A percentile compares a stretch with the other conserved stretches of the same genome.
phyloP scores from a whole-genome alignment of 1,140 invertebrate genomes.

The Drosophila mauritiana region DNA sequence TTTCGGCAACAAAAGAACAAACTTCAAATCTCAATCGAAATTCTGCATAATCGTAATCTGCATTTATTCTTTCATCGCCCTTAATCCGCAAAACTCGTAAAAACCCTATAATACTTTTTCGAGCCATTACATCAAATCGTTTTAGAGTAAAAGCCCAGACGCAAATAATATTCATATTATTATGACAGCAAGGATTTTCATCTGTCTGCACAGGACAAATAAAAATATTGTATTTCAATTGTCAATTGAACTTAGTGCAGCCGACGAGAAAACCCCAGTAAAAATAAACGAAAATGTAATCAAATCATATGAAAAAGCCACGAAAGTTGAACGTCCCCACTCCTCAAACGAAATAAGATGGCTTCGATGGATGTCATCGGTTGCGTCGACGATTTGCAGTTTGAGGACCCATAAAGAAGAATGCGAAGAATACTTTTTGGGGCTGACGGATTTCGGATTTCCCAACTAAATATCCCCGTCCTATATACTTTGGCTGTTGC shows the following conservation, averaged over 20 bases:
- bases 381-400: conserved; percentile 62
- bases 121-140: conserved; percentile 37
- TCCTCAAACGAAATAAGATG: conserved; percentile 31
- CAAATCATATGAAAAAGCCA: conserved; percentile 73
- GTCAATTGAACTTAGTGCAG: conserved; percentile 68
- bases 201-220: conserved; percentile 30
- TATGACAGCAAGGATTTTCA: conserved; percentile 42
- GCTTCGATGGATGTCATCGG: conserved; percentile 29
- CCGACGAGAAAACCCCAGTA: conserved; percentile 47
- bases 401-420: conserved; percentile 28
- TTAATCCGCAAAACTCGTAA: conserved; percentile 17
- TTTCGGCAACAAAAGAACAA: no score
- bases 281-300: conserved; percentile 65
- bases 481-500: conserved; percentile 13
- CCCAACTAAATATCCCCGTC: conserved; percentile 63
- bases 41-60: neutral
- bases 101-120: conserved; percentile 16
- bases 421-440: conserved; percentile 55
- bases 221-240: conserved; percentile 75
- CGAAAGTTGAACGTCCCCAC: conserved; percentile 45
- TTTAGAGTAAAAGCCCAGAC: conserved; percentile 32
- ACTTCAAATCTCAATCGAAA: neutral
- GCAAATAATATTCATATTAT: conserved; percentile 64
- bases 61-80: conserved; percentile 15
- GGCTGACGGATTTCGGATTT: conserved; percentile 61